Conservation (phyloP, 1,140 invertebrate genomes). For the Ceratitis capitata region DNA sequence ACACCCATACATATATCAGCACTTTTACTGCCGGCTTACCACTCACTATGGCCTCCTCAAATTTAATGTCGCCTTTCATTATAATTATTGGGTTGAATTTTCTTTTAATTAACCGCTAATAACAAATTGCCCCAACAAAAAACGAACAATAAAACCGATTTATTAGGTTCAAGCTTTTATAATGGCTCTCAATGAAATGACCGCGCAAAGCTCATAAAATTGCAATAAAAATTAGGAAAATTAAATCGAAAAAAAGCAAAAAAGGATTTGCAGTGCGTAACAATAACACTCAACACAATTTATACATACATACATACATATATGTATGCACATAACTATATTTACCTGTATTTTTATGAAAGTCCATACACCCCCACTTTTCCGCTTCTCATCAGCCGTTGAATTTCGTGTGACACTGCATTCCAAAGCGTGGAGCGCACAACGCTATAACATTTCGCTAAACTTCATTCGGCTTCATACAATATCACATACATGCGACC, state of each 20-base stretch:
- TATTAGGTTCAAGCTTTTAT: not conserved
- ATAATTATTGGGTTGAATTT: not conserved
- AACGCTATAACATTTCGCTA: slow-evolving; percentile 20
- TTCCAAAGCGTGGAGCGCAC: not conserved
- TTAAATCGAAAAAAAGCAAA: not conserved
- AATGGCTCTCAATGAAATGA: slow-evolving; percentile 24
- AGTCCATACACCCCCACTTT: too few relatives aligned
- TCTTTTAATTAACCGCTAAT: not conserved
- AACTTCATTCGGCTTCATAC: not conserved
- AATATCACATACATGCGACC: not conserved
- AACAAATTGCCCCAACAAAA: not conserved
- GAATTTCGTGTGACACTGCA: slow-evolving; percentile 20
- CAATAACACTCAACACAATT: not conserved
- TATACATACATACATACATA: too few relatives aligned
- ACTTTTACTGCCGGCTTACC: not conserved
- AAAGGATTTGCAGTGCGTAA: not conserved
- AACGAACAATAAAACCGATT: not conserved
- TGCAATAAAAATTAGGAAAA: not conserved
- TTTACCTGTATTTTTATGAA: too few relatives aligned
- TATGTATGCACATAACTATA: too few relatives aligned
- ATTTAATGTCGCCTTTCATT: not conserved
- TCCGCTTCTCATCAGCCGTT: not conserved
- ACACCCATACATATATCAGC: not conserved
- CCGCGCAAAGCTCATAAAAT: not conserved
- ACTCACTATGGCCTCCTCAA: not conserved